Conservation (phyloP, 2,888 invertebrate genomes). For the Chloroclysta siterata region DNA sequence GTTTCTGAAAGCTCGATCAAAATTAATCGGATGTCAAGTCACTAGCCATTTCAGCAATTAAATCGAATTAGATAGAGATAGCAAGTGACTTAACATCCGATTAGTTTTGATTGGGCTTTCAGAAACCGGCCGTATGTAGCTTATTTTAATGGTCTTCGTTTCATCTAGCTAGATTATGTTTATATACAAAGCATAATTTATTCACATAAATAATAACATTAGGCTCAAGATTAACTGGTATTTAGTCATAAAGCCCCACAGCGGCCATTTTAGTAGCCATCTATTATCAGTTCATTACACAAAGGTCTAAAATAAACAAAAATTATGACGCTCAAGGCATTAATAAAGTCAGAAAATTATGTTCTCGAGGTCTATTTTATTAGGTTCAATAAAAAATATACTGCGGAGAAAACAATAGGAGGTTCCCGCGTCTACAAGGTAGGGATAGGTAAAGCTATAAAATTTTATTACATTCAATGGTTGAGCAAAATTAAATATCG, state of each 20-base stretch:
- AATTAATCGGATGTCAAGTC: too few species aligned
- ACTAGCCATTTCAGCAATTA: too few species aligned
- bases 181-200: neutral
- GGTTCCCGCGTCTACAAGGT: conserved; percentile 14
- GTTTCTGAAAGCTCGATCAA: too few species aligned
- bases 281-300: conserved; percentile 38
- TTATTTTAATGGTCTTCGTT: neutral
- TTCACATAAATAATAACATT: conserved; percentile 13
- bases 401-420: conserved; percentile 42
- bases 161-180: too few species aligned
- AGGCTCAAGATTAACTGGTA: neutral
- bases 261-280: conserved; percentile 27
- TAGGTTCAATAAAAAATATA: conserved; percentile 51
- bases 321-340: conserved; percentile 47
- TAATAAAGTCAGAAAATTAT: conserved; percentile 48
- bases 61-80: too few species aligned
- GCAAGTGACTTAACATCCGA: too few species aligned
- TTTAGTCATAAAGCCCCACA: conserved; percentile 19
- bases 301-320: conserved; percentile 42
- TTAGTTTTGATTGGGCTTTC: too few species aligned
- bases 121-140: too few species aligned
- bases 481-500: conserved; percentile 45
- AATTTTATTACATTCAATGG: conserved; percentile 47
- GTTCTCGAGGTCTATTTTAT: conserved; percentile 46
- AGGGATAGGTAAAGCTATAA: conserved; percentile 40